Base-by-base conservation (phyloP, 2,888 invertebrate genomes). In the Aleiodes testaceus region DNA sequence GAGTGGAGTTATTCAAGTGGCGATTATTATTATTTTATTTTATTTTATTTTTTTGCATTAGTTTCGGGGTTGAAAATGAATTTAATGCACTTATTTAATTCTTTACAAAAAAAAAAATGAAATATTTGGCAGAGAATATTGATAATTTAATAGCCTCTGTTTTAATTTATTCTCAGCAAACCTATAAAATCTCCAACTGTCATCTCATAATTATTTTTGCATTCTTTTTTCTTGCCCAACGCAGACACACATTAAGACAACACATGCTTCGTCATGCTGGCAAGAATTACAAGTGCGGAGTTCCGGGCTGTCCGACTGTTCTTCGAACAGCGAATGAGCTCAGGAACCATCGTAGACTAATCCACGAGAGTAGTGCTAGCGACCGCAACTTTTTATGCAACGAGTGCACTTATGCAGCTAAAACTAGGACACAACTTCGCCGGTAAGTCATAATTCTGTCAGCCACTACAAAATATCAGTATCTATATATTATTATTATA, bases 311-410 rank as follows among this genome's bases (percentile, higher is more conserved):
- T 78, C 87, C 89, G 7, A 92, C 90, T 81, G 84, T 89, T 5
- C 91, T 91, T 0, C 87, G 91, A 36, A 91, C 89, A 55, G 86
- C 87, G 70, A 88, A 89, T 16, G 90, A 91, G 79, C 85, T 93
- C 14, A 89, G 88, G 66, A 83, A 83, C 52, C 93, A 93, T 81
- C 83, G 88, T 70, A 78, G 74, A 18, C 85, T 87, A 74, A 89
- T 89, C 0, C 93, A 93, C 83, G 88, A 90, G n/a, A 84, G 86
- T 30, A 84, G 83, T 26, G 86, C 88, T 70, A 88, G 89, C 4
- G 88, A 88, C 64, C 91, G 91, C 78, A 87, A 88, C 70, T 92
- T 90, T 81, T 88, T 89, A 53, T 95, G 95, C 83, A 86, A 89
- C 30, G 87, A 91, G 9, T 89, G 89, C 72, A 65, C 80, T 12